Base-by-base conservation (phyloP, 2,113 vertebrate genomes). In the Channa argus region DNA sequence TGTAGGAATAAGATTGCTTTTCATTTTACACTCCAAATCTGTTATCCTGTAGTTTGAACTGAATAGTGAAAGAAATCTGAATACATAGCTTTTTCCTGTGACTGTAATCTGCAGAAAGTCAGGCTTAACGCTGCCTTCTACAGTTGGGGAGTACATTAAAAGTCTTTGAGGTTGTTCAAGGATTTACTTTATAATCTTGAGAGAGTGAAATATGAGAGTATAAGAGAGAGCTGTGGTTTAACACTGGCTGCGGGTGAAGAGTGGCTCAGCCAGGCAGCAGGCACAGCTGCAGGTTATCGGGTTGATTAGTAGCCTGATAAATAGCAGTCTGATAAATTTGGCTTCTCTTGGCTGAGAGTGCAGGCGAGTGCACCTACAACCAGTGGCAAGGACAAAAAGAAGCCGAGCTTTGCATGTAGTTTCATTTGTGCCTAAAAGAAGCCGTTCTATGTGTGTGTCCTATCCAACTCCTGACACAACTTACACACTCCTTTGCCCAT, bases 261-360 rank as follows among this genome's bases (percentile, higher is more conserved):
- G 61, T 79, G 63, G 74, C 70, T 77, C 80, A 76, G 67, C 41
- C 75, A 72, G 72, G 77, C 71, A 85, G 65, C 65, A 66, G 66
- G 69, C 69, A 76, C 80, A 88, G 77, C 78, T 84, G 78, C 85
- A 80, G 70, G 86, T 84, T 85, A 83, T 85, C 83, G 80, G 76
- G 79, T 75, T 87, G 84, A 89, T 90, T 82, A 87, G 80, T 67
- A 83, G 63, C 47, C 79, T 82, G 88, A 89, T 82, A 81, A 84
- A 89, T 77, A 74, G 75, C 62, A 61, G 66, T 43, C 46, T 78
- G 78, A 74, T 77, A 86, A 84, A 80, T 63, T 45, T 52, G 44
- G 56, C 74, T 71, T 69, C 13, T 70, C 46, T 62, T 63, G 63
- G 63, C 74, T 36, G 39, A 8, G 10, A 36, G 62, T 51, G 74